Evolutionary conservation across 1,140 invertebrate species (phyloP).

Genomic region (Psilanteris sp.): DNA sequence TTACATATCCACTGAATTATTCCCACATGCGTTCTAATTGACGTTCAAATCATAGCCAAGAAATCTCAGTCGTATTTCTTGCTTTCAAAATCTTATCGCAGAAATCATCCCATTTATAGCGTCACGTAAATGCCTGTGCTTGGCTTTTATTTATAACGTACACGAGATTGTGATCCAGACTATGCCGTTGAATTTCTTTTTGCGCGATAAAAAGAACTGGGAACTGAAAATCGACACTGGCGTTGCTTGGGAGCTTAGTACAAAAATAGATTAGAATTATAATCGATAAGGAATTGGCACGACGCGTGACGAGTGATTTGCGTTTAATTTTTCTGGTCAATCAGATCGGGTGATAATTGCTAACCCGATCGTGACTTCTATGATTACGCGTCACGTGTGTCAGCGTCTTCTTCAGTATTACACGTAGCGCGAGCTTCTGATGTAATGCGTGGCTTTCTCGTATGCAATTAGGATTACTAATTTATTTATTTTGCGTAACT

Average conservation of each 20-base stretch:
- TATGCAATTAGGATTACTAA: slow-evolving; percentile 38
- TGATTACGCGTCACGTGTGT: slow-evolving; percentile 14
- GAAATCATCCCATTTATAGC: slow-evolving; percentile 2
- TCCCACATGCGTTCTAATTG: too few species aligned
- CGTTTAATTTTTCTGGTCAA: background rate
- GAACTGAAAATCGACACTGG: slow-evolving; percentile 1
- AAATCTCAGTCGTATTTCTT: background rate
- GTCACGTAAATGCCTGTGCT: slow-evolving; percentile 3
- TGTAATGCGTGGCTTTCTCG: slow-evolving; percentile 54
- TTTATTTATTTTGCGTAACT: slow-evolving; percentile 50
- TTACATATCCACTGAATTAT: too few species aligned
- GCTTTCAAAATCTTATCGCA: background rate
- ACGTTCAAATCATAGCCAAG: too few species aligned
- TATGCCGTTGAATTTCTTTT: slow-evolving; percentile 8
- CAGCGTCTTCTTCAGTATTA: slow-evolving; percentile 55
- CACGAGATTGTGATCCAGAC: slow-evolving; percentile 3
- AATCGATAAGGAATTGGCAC: slow-evolving; percentile 12
- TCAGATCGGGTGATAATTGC: slow-evolving; percentile 10
- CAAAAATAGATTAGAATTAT: slow-evolving; percentile 38
- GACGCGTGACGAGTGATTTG: slow-evolving; percentile 10
- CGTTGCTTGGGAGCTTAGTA: slow-evolving; percentile 30
- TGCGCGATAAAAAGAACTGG: background rate
- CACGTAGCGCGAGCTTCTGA: slow-evolving; percentile 51
- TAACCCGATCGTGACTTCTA: slow-evolving; percentile 9
- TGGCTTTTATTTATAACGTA: slow-evolving; percentile 18